phyloP scores from a whole-genome alignment of 1,140 invertebrate genomes.

The Coenobita brevimanus region DNA sequence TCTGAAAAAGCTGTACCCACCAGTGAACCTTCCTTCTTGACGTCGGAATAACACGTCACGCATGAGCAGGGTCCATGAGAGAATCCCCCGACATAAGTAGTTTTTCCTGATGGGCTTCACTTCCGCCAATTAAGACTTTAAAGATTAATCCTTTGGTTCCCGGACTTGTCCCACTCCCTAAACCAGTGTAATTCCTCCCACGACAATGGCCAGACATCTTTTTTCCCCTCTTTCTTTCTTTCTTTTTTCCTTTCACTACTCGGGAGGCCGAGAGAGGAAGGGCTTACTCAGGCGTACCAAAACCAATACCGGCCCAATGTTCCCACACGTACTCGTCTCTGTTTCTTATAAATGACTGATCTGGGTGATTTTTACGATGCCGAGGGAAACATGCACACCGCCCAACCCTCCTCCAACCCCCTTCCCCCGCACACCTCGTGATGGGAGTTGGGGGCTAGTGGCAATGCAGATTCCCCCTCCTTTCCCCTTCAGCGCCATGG shows the following conservation, averaged over 20 bases:
- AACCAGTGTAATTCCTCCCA: constrained; percentile 40
- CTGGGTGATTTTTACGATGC: too few species aligned
- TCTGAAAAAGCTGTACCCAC: too few species aligned
- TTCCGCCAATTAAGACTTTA: constrained; percentile 34
- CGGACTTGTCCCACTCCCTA: background rate
- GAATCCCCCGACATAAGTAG: background rate
- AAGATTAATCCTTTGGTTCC: constrained; percentile 34
- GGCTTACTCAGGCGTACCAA: too few species aligned
- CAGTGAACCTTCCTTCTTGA: background rate
- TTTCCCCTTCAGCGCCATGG: too few species aligned
- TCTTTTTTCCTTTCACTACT: background rate
- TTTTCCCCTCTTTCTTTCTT: constrained; percentile 12
- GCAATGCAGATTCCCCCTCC: too few species aligned
- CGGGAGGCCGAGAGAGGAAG: background rate
- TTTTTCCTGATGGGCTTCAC: constrained; percentile 17
- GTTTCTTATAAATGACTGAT: too few species aligned
- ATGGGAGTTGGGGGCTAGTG: too few species aligned
- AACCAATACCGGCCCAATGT: too few species aligned
- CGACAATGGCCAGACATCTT: constrained; percentile 24
- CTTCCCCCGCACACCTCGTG: too few species aligned
- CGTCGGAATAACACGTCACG: background rate
- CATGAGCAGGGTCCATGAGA: background rate
- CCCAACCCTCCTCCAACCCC: too few species aligned
- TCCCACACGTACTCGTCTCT: too few species aligned
- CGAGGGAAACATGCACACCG: too few species aligned